These are phyloP conservation scores for Panthera tigris DNA, from an alignment of 2,113 vertebrate genomes.

Conservation along the genomic window DNA sequence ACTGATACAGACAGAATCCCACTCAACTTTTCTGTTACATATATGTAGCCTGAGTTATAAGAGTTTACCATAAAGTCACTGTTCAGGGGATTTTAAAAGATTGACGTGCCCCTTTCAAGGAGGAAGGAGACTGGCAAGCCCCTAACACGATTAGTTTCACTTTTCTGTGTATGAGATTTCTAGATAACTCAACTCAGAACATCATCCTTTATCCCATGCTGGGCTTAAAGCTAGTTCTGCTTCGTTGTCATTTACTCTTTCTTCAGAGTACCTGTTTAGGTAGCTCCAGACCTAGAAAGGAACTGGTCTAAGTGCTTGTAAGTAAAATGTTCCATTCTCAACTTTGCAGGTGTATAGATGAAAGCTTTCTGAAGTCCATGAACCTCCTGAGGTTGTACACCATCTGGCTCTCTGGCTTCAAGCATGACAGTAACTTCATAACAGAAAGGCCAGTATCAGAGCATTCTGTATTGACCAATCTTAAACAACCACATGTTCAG, in stretches of 20 bases:
- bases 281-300: background rate
- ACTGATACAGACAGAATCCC: background rate
- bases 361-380: background rate
- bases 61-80: background rate
- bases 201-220: background rate
- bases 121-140: background rate
- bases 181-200: background rate
- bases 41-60: background rate
- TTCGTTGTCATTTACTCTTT: background rate
- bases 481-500: background rate
- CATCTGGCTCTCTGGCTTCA: background rate
- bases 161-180: background rate
- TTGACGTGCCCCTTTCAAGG: accelerated
- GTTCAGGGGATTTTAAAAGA: background rate
- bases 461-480: background rate
- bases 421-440: background rate
- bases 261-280: background rate
- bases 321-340: background rate
- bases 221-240: background rate
- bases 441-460: background rate
- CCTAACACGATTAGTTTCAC: background rate
- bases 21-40: background rate
- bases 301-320: background rate
- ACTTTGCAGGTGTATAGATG: background rate
- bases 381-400: background rate